Conservation (phyloP, 2,113 vertebrate genomes). For the Rhipidura dahli region DNA sequence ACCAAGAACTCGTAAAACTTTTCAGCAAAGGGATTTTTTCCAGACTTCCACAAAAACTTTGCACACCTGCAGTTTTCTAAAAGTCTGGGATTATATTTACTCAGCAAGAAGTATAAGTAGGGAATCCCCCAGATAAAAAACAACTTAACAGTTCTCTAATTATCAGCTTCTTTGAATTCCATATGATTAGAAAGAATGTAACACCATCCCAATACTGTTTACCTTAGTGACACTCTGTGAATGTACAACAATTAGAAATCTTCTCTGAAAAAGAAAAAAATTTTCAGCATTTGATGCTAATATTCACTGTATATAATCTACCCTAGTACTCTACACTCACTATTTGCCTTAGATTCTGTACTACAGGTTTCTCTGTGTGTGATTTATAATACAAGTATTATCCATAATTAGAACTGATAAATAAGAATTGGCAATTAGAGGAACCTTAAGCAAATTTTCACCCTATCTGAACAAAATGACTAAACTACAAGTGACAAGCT, state of each 20-base stretch:
- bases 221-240: not conserved
- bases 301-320: not conserved
- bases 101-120: not conserved
- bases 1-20: not conserved
- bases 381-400: not conserved
- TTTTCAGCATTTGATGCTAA: not conserved
- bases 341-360: not conserved
- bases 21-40: not conserved
- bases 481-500: slow-evolving; percentile 32
- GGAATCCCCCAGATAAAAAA: not conserved
- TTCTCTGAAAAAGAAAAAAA: not conserved
- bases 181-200: not conserved
- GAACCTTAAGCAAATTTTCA: not conserved
- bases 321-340: not conserved
- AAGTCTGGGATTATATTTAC: not conserved
- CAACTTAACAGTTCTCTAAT: not conserved
- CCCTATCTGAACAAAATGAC: not conserved
- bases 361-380: not conserved
- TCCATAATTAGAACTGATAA: slow-evolving; percentile 21
- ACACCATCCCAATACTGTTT: not conserved
- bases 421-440: slow-evolving; percentile 10
- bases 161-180: not conserved
- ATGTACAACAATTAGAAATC: not conserved
- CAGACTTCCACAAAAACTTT: not conserved
- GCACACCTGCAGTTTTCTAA: not conserved